Conservation (phyloP, 2,888 invertebrate genomes). For the Buathra laborator region DNA sequence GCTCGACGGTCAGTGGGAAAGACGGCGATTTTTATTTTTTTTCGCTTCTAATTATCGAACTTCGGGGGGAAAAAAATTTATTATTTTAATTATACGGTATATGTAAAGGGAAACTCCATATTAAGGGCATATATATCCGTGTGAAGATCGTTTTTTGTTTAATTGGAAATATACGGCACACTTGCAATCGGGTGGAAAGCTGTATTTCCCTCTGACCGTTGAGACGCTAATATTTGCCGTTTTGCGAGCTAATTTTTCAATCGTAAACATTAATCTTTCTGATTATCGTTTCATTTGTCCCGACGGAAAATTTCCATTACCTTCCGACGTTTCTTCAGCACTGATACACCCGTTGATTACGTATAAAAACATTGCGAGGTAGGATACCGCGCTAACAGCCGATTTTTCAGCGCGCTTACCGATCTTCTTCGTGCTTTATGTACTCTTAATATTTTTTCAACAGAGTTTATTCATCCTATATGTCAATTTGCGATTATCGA, state of each 20-base stretch:
- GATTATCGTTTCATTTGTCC: not conserved
- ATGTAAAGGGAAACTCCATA: not conserved
- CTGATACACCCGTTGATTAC: not conserved
- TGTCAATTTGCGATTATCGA: not conserved
- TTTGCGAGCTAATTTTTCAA: not conserved
- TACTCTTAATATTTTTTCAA: not conserved
- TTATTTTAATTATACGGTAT: not conserved
- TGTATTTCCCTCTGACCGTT: too few relatives aligned
- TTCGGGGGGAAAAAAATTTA: too few relatives aligned
- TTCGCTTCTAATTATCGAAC: too few relatives aligned
- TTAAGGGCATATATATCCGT: not conserved
- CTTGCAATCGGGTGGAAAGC: too few relatives aligned
- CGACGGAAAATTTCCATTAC: not conserved
- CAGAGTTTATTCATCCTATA: not conserved
- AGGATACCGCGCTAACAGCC: conserved; percentile 8
- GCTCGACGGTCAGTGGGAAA: too few relatives aligned
- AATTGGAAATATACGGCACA: too few relatives aligned
- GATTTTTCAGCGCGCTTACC: not conserved
- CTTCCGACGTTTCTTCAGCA: not conserved
- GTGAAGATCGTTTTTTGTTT: not conserved
- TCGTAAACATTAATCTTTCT: not conserved
- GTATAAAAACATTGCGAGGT: conserved; percentile 12
- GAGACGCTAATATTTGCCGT: not conserved
- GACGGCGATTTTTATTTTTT: too few relatives aligned
- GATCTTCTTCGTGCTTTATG: conserved; percentile 5